phyloP scores from a whole-genome alignment of 1,140 invertebrate genomes.

The Capitella teleta region DNA sequence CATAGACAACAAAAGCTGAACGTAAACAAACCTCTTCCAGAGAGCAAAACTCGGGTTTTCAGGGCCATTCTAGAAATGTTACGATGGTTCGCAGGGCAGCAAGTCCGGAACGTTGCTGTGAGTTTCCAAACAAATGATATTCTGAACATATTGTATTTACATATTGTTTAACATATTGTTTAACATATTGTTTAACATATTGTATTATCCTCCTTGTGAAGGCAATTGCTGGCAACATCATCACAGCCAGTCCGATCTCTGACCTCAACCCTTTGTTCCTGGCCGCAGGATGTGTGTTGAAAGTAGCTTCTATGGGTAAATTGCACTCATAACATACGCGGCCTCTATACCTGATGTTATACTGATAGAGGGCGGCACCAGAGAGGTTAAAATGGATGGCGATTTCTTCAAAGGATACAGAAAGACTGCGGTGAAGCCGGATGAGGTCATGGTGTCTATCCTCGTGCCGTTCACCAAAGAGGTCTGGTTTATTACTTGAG shows the following conservation, averaged over 20 bases:
- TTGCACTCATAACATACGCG: not conserved
- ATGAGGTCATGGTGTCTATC: conserved; percentile 71
- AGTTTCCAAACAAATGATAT: conserved; percentile 31
- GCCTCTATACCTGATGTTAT: not conserved
- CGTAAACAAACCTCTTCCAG: conserved; percentile 1
- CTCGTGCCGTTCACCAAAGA: conserved; percentile 52
- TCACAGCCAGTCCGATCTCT: conserved; percentile 90
- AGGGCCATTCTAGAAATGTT: conserved; percentile 69
- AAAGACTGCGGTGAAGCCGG: conserved; percentile 58
- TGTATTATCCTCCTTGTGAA: conserved; percentile 24
- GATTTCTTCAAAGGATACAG: conserved; percentile 81
- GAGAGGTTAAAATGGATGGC: conserved; percentile 62
- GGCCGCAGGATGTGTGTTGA: conserved; percentile 46
- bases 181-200: not conserved
- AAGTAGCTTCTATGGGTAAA: not conserved
- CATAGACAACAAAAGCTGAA: not conserved
- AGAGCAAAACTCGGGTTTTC: conserved; percentile 56
- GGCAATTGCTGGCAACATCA: conserved; percentile 80
- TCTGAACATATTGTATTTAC: not conserved
- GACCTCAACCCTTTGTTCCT: conserved; percentile 88
- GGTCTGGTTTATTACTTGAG: no score
- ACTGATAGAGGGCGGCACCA: conserved; percentile 40
- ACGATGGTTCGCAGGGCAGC: conserved; percentile 86
- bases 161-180: not conserved
- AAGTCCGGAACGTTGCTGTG: conserved; percentile 73